Conservation (phyloP, 2,113 vertebrate species). For the Sigmodon hispidus region DNA sequence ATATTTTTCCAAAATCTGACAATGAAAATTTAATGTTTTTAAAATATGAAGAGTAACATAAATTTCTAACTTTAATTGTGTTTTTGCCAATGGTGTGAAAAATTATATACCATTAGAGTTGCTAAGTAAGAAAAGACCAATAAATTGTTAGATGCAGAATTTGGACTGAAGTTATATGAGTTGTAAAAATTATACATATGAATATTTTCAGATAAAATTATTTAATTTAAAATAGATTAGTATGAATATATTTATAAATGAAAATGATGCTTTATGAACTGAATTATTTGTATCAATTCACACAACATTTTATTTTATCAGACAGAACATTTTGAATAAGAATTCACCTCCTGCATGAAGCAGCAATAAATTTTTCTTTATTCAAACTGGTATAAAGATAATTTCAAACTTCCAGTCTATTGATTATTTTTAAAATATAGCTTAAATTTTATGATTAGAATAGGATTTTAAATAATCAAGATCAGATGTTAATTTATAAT, state of each 20-base stretch:
- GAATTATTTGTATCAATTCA: background rate
- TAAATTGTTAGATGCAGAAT: background rate
- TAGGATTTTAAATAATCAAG: conserved; percentile 66
- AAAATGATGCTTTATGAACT: background rate
- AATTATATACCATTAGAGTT: background rate
- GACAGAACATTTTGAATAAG: background rate
- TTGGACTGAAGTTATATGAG: background rate
- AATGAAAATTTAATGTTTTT: background rate
- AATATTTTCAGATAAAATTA: background rate
- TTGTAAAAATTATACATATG: background rate
- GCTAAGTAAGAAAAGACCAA: background rate
- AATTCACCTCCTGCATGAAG: background rate
- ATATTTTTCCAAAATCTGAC: background rate
- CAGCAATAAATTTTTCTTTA: background rate
- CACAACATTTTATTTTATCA: background rate
- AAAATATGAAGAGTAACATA: background rate
- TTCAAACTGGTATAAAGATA: background rate
- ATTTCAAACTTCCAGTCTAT: background rate
- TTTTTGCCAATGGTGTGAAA: background rate
- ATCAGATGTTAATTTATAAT: conserved; percentile 59
- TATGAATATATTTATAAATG: background rate
- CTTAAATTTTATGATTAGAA: conserved; percentile 59
- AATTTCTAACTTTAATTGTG: background rate
- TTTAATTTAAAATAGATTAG: background rate
- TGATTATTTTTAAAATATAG: background rate